Evolutionary conservation across 2,797 vertebrate species (phyloP).

Genomic region (Cynopterus sphinx): DNA sequence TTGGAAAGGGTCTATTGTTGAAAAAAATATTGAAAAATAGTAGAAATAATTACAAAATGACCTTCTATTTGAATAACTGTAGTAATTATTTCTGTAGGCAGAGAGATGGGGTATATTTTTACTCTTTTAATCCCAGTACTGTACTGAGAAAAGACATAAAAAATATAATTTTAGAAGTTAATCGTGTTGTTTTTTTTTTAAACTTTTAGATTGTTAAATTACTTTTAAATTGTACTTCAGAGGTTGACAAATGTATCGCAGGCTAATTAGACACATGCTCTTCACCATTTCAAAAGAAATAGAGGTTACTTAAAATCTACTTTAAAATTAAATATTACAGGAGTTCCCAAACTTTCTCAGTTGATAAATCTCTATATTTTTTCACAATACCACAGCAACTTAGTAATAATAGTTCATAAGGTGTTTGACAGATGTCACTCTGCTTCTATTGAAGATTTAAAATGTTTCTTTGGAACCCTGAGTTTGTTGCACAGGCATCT

Average conservation of each 20-base stretch:
- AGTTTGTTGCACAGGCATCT: not conserved
- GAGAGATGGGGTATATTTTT: not conserved
- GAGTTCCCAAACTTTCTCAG: not conserved
- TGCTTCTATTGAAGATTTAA: not conserved
- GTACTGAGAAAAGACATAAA: not conserved
- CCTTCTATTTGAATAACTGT: not conserved
- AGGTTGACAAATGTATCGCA: not conserved
- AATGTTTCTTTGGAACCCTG: not conserved
- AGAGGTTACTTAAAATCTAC: not conserved
- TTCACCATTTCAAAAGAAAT: not conserved
- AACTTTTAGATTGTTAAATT: not conserved
- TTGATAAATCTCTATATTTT: not conserved
- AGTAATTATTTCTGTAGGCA: not conserved
- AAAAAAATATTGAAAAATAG: not conserved
- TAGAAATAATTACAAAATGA: conserved; percentile 3
- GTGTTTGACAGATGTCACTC: not conserved
- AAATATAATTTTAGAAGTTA: conserved; percentile 3
- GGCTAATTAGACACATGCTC: not conserved
- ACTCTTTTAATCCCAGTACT: not conserved
- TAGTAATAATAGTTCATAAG: not conserved
- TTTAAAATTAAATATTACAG: not conserved
- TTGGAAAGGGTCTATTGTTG: not conserved
- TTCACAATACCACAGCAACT: not conserved
- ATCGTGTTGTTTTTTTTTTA: not conserved
- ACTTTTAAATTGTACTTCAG: not conserved